Evolutionary conservation across 2,113 vertebrate species (phyloP).

Genomic region (Myodes glareolus): DNA sequence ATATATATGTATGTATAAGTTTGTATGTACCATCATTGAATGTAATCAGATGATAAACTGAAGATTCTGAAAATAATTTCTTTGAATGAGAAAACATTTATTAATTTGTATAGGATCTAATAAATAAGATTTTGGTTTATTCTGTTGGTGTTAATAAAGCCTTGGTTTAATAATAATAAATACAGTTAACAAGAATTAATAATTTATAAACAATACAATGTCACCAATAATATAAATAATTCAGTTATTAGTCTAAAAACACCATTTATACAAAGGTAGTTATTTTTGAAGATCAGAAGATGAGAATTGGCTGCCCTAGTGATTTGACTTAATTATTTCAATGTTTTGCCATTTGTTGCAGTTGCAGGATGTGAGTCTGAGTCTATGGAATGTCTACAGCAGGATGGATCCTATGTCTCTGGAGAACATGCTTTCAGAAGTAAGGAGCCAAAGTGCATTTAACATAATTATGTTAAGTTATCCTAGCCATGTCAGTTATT

Average conservation of each 20-base stretch:
- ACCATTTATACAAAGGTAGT: slow-evolving; percentile 22
- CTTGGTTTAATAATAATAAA: neutral
- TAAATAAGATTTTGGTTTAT: neutral
- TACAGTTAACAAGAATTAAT: neutral
- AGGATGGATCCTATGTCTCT: slow-evolving; percentile 94
- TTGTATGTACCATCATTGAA: neutral
- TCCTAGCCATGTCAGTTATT: neutral
- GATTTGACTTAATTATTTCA: neutral
- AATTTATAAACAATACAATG: neutral
- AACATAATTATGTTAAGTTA: neutral
- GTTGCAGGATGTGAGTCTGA: slow-evolving; percentile 95
- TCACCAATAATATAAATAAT: neutral
- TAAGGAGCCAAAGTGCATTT: slow-evolving; percentile 77
- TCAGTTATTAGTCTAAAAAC: slow-evolving; percentile 26
- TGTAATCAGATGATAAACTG: slow-evolving; percentile 7
- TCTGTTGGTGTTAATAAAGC: neutral
- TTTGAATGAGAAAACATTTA: slow-evolving; percentile 52
- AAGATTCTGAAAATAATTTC: slow-evolving; percentile 27
- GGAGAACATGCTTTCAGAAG: slow-evolving; percentile 92
- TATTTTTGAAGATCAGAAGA: slow-evolving; percentile 53
- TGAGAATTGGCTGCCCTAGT: neutral
- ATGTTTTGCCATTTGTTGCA: slow-evolving; percentile 80
- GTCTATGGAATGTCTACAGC: slow-evolving; percentile 93
- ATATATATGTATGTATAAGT: neutral
- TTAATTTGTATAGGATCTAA: slow-evolving; percentile 45